These are phyloP conservation scores for Trichogramma evanescens DNA, from an alignment of 2,888 invertebrate genomes.

Conservation along the genomic window DNA sequence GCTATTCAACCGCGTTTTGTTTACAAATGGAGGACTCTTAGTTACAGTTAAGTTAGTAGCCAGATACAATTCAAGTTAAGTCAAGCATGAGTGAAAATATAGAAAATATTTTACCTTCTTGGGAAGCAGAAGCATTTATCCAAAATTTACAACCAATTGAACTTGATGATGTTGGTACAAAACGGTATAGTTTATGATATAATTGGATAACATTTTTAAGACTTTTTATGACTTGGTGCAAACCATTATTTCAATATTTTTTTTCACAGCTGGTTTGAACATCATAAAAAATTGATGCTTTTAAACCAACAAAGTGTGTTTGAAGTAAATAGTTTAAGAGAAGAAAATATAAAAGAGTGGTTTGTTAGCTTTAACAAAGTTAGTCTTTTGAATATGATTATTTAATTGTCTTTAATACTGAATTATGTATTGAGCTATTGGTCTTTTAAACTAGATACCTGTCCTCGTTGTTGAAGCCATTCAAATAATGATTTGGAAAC, in stretches of 20 bases:
- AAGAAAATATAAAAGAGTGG: slow-evolving; percentile 80
- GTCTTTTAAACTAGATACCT: slow-evolving; percentile 52
- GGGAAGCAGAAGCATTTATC: slow-evolving; percentile 69
- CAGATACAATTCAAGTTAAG: slow-evolving; percentile 1
- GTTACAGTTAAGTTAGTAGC: slow-evolving; percentile 11
- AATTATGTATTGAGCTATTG: slow-evolving; percentile 20
- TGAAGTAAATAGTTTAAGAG: slow-evolving; percentile 69
- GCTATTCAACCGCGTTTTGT: slow-evolving; percentile 25
- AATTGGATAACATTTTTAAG: slow-evolving; percentile 11
- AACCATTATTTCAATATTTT: not conserved
- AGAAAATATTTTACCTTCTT: slow-evolving; percentile 53
- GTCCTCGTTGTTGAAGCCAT: slow-evolving; percentile 76
- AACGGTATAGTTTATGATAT: slow-evolving; percentile 43
- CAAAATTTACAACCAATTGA: slow-evolving; percentile 63
- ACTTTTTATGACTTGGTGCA: not conserved
- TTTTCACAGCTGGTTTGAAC: slow-evolving; percentile 65
- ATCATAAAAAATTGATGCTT: slow-evolving; percentile 76
- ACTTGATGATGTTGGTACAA: slow-evolving; percentile 63
- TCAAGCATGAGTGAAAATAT: slow-evolving; percentile 12
- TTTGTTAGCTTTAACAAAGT: slow-evolving; percentile 71
- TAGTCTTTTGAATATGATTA: slow-evolving; percentile 18
- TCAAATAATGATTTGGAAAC: slow-evolving; percentile 77
- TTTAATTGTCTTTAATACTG: slow-evolving; percentile 1
- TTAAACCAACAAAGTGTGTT: slow-evolving; percentile 81
- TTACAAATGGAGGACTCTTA: slow-evolving; percentile 36